Evolutionary conservation across 2,113 vertebrate species (phyloP), one percentile per base, ranked within the genome.

Genomic region (Pogona vitticeps): DNA sequence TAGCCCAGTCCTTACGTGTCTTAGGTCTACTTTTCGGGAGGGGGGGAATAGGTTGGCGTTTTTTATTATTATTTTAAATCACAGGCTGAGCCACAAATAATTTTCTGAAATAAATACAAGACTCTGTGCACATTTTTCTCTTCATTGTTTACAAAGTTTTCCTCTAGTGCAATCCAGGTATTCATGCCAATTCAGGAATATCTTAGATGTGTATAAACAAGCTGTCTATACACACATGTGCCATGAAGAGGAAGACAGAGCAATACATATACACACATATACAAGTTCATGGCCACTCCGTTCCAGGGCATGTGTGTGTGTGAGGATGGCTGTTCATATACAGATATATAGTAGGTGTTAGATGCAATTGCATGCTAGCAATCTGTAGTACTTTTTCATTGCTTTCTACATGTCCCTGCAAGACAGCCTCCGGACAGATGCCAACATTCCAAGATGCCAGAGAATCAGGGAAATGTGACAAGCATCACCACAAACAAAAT

Each of bases 221-320:
- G 17, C 1, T 9, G 33, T 9, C 3, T 33, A 76, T 2, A 84
- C 52, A 82, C 56, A 42, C 10, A 56, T 72, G 17, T 38, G 36
- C 18, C 17, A 72, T 18, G 36, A 10, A 72, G 2, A 10, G n/a
- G 33, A 72, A n/a, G n/a, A 72, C 20, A 38, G 46, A 52, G 5
- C 5, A 10, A 52, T 52, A 5, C 0, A 0, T 23, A 80, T 28
- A 14, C 72, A 2, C 1, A 1, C 63, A 26, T 12, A 2, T 12
- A 52, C 65, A 52, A 6, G 46, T 52, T 52, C 46, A 52, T 52
- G 46, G 5, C 46, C 46, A 52, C 46, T 10, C 46, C 10, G 5
- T 52, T 52, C 46, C 46, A 52, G 10, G 46, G 5, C 46, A 10
- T 52, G 46, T 52, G 46, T 52, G 46, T 52, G 46, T 52, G 46